Percentiles rank a stretch among this genome's conserved stretches.
These are phyloP conservation scores for Coelopa frigida DNA, from an alignment of 1,140 invertebrate genomes.

Conservation along the genomic window DNA sequence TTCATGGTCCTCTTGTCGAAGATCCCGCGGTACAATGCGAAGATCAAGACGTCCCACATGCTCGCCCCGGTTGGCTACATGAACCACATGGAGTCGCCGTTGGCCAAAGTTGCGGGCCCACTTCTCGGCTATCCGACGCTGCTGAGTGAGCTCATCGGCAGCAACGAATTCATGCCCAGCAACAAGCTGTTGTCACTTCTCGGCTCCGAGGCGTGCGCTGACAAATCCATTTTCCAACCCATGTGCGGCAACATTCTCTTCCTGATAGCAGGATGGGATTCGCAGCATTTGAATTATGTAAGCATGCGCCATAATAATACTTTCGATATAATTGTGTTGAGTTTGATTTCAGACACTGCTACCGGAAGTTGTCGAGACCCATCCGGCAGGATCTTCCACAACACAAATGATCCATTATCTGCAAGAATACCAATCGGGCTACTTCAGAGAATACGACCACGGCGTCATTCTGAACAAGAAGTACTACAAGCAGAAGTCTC, in stretches of 20 bases:
- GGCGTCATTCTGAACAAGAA: slow-evolving; percentile 41
- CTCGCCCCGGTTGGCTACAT: slow-evolving; percentile 53
- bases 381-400: slow-evolving; percentile 47
- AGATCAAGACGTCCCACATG: slow-evolving; percentile 46
- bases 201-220: slow-evolving; percentile 1
- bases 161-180: slow-evolving; percentile 6
- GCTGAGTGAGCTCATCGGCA: slow-evolving; percentile 15
- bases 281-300: slow-evolving; percentile 7
- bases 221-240: background rate
- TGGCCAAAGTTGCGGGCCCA: background rate
- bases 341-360: slow-evolving; percentile 25
- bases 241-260: slow-evolving; percentile 8
- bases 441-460: slow-evolving; percentile 45
- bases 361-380: slow-evolving; percentile 25
- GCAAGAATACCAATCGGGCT: slow-evolving; percentile 39
- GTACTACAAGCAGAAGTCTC: slow-evolving; percentile 42
- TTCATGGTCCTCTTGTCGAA: slow-evolving; percentile 42
- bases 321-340: too few relatives aligned
- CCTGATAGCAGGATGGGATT: slow-evolving; percentile 8
- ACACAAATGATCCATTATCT: slow-evolving; percentile 47
- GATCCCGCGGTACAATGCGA: slow-evolving; percentile 49
- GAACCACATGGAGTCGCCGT: slow-evolving; percentile 14
- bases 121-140: slow-evolving; percentile 15
- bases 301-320: too few relatives aligned
- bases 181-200: slow-evolving; percentile 23